phyloP scores from a whole-genome alignment of 2,797 vertebrate genomes.

The Acrossocheilus wenchowensis region DNA sequence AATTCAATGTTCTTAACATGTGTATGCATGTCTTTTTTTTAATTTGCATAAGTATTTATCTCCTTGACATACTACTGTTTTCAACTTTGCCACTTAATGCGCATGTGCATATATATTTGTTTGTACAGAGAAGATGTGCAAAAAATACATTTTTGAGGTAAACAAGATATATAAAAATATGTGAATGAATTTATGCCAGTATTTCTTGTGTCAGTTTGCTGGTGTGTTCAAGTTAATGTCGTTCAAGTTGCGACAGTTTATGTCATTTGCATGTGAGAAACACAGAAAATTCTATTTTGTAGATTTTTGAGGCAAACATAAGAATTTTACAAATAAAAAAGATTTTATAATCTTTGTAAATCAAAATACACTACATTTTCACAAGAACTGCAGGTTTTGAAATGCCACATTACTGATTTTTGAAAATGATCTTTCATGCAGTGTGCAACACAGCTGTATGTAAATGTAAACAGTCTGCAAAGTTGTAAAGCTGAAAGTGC shows the following conservation, averaged over 20 bases:
- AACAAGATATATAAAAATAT: not conserved
- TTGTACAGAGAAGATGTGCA: not conserved
- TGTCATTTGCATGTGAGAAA: not conserved
- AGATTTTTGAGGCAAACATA: not conserved
- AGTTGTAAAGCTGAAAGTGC: not conserved
- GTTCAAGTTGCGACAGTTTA: not conserved
- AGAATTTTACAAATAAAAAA: not conserved
- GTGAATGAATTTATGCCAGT: too few relatives aligned
- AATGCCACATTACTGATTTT: not conserved
- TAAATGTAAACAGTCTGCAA: not conserved
- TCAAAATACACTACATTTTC: not conserved
- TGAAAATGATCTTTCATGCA: not conserved
- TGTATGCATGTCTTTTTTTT: not conserved
- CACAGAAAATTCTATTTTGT: not conserved
- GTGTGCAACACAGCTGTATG: not conserved
- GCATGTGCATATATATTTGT: not conserved
- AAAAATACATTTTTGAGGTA: not conserved
- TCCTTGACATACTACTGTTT: not conserved
- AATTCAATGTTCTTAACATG: not conserved
- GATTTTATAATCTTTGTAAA: not conserved
- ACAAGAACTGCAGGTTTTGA: not conserved
- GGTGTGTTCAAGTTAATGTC: not conserved
- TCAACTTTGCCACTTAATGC: not conserved
- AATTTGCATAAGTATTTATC: not conserved
- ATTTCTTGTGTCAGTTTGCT: too few relatives aligned